phyloP scores from a whole-genome alignment of 2,113 vertebrate genomes.

The Plecturocebus donacophilus region DNA sequence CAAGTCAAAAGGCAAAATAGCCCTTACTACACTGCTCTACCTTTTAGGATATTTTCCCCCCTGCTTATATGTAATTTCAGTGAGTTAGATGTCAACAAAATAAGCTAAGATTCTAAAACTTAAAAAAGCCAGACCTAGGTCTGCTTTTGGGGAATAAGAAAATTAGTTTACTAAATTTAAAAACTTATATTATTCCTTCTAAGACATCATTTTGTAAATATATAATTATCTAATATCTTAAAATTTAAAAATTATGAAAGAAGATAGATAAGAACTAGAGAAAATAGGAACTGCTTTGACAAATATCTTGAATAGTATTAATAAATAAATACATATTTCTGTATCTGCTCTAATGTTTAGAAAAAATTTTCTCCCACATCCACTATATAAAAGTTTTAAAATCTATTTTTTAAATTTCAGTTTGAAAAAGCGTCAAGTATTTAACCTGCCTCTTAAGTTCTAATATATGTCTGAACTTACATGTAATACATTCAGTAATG shows the following conservation, averaged over 20 bases:
- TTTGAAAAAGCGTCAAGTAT: not conserved
- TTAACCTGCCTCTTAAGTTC: not conserved
- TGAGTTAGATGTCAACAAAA: not conserved
- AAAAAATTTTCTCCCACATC: not conserved
- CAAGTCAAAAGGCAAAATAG: not conserved
- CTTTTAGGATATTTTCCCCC: not conserved
- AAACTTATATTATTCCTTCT: not conserved
- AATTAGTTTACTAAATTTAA: not conserved
- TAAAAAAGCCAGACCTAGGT: not conserved
- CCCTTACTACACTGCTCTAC: not conserved
- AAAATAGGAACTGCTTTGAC: not conserved
- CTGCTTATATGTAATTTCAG: not conserved
- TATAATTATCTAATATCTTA: not conserved
- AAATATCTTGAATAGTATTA: not conserved
- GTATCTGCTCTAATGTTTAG: not conserved
- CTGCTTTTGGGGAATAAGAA: not conserved
- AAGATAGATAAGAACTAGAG: not conserved
- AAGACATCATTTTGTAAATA: not conserved
- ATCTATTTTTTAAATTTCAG: not conserved
- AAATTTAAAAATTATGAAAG: not conserved
- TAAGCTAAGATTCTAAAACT: not conserved
- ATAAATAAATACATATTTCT: not conserved
- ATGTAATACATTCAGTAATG: not conserved
- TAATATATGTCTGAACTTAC: not conserved
- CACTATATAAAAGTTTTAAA: not conserved